Evolutionary conservation across 1,140 invertebrate species (phyloP).

Genomic region (Pseudachorutes palmiensis): DNA sequence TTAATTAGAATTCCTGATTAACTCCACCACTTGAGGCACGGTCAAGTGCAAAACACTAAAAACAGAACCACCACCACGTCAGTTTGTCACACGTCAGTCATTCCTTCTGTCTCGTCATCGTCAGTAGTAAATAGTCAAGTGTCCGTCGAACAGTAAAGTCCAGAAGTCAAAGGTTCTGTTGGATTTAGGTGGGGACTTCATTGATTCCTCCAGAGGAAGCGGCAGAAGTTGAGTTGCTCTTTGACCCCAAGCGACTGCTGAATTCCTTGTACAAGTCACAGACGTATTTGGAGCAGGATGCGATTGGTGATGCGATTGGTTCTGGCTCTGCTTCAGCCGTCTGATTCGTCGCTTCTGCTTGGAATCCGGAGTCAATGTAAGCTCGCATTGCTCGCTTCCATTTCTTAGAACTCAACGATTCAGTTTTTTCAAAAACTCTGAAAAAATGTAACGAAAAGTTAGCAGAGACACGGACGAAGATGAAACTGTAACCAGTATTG

Average conservation of each 20-base stretch:
- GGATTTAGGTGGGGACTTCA: constrained; percentile 4
- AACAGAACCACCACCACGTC: too few relatives aligned
- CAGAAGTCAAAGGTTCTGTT: background rate
- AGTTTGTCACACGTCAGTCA: too few relatives aligned
- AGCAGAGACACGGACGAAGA: too few relatives aligned
- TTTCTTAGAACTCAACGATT: constrained; percentile 32
- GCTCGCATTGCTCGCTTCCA: constrained; percentile 32
- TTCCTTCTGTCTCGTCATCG: too few relatives aligned
- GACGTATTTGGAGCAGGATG: constrained; percentile 33
- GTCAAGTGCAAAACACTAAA: too few relatives aligned
- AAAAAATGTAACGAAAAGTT: too few relatives aligned
- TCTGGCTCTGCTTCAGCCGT: background rate
- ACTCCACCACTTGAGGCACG: too few relatives aligned
- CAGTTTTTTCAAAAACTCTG: constrained; percentile 34
- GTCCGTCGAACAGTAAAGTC: too few relatives aligned
- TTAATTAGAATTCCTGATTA: too few relatives aligned
- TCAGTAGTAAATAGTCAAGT: too few relatives aligned
- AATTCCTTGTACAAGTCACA: constrained; percentile 32
- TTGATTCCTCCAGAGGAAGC: background rate
- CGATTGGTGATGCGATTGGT: background rate
- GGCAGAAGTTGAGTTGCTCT: background rate
- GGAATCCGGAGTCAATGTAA: constrained; percentile 32
- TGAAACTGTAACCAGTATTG: too few relatives aligned
- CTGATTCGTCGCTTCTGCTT: constrained; percentile 18
- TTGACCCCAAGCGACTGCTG: background rate